Evolutionary conservation across 2,888 invertebrate species (phyloP).

Genomic region (Heliconius sara): DNA sequence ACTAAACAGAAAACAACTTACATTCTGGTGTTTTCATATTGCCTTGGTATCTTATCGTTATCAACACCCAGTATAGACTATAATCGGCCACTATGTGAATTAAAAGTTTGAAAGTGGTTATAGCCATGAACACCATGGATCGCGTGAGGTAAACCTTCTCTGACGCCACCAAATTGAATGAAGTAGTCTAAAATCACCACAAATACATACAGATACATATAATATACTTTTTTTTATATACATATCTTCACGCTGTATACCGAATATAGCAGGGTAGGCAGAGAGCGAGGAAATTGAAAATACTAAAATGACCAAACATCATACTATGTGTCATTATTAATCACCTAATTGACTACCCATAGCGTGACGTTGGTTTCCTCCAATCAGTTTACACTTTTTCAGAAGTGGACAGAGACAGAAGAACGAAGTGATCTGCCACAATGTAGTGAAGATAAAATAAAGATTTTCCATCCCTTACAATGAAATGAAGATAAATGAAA

Average conservation of each 20-base stretch:
- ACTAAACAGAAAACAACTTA: conserved; percentile 51
- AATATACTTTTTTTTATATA: neutral
- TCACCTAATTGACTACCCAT: too few species aligned
- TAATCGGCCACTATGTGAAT: conserved; percentile 91
- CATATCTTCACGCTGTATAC: neutral
- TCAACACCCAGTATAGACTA: conserved; percentile 90
- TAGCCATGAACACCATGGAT: conserved; percentile 84
- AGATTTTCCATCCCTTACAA: too few species aligned
- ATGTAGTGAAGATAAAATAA: too few species aligned
- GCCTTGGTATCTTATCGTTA: conserved; percentile 69
- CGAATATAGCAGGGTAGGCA: neutral
- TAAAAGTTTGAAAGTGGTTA: conserved; percentile 88
- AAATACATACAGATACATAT: neutral
- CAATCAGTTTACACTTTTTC: too few species aligned
- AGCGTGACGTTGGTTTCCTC: too few species aligned
- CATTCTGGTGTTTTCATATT: conserved; percentile 61
- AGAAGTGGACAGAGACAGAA: too few species aligned
- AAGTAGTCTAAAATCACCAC: conserved; percentile 76
- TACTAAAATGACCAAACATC: too few species aligned
- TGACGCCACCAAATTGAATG: conserved; percentile 82
- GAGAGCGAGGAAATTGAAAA: too few species aligned
- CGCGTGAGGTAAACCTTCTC: conserved; percentile 84
- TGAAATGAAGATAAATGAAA: too few species aligned
- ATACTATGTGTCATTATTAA: too few species aligned
- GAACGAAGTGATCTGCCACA: too few species aligned